Evolutionary conservation across 1,140 invertebrate genomes (phyloP), one percentile per base, ranked within the genome.

Genomic region (Marisa cornuarietis): DNA sequence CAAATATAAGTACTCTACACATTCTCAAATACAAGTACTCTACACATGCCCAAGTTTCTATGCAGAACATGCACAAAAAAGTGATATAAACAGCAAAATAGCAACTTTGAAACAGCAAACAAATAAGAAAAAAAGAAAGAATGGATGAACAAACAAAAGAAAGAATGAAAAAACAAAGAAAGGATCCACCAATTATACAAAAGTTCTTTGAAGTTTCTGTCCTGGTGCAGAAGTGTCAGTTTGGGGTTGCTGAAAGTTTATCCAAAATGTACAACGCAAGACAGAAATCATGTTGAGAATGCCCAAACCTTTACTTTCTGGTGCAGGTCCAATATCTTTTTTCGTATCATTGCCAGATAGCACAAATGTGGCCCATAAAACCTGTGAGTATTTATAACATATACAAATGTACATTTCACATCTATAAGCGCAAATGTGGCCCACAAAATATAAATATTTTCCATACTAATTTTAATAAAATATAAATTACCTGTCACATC

Each of bases 291-390:
- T 42, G 31, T 6, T 42, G 31, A 42, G 16, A 58, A 18, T 58
- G 54, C 54, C 76, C 74, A 65, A 10, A 82, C 88, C 87, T 80
- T 82, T 72, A 68, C 73, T 72, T 81, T 83, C 82, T 71, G 84
- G 71, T 78, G 82, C 76, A 63, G 82, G 63, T 63, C 73, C 73
- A 71, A 49, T 20, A 61, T 84, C 79, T 20, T 71, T 71, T 18
- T 58, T 69, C 0, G 74, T 42, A 9, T 81, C 80, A 24, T 52
- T 85, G 52, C 78, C 79, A 26, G 87, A 86, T 42, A 89, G 76
- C 24, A 89, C 82, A 84, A 90, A 96, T 66, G 93, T 94, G 86
- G 94, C 95, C 93, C 96, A 97, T 10, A 95, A 89, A 6, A 95
- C 96, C 91, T 96, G 95, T n/a, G 24, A 83, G 80, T 68, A 58